These are phyloP conservation scores for Xylota sylvarum DNA, from an alignment of 2,888 invertebrate genomes.

Conservation along the genomic window DNA sequence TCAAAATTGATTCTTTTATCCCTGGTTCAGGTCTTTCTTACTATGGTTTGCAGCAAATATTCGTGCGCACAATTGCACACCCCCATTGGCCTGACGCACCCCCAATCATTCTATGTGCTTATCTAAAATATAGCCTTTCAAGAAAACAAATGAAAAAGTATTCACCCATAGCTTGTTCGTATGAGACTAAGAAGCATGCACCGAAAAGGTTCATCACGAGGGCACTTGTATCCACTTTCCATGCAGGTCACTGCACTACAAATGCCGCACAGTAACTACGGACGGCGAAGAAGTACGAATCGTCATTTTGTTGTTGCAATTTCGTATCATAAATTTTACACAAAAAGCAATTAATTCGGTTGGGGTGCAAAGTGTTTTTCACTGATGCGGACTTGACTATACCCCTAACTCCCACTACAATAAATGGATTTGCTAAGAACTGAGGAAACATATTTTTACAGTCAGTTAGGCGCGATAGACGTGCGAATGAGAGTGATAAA, in stretches of 20 bases:
- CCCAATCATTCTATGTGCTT: constrained; percentile 18
- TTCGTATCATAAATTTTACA: constrained; percentile 70
- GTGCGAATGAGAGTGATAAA: constrained; percentile 74
- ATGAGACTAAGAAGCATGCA: constrained; percentile 66
- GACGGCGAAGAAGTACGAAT: constrained; percentile 39
- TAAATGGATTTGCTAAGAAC: constrained; percentile 49
- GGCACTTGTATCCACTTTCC: constrained; percentile 45
- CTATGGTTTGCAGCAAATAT: neutral
- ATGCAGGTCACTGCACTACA: constrained; percentile 23
- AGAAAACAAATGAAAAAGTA: constrained; percentile 70
- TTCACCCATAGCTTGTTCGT: constrained; percentile 54
- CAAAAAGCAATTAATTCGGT: constrained; percentile 68
- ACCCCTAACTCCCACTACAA: constrained; percentile 10
- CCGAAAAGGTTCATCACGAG: constrained; percentile 61
- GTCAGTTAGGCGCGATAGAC: constrained; percentile 71
- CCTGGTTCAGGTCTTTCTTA: constrained; percentile 21
- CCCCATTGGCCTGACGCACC: neutral
- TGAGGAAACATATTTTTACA: constrained; percentile 64
- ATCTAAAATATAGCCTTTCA: constrained; percentile 71
- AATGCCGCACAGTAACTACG: constrained; percentile 14
- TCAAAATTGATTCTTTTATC: constrained; percentile 67
- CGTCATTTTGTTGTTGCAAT: constrained; percentile 52
- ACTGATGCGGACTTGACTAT: constrained; percentile 45
- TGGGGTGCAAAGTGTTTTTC: constrained; percentile 54
- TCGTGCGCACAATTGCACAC: constrained; percentile 25